These are phyloP conservation scores for Ardeotis arabs DNA, from an alignment of 2,113 vertebrate species.

Conservation along the genomic window DNA sequence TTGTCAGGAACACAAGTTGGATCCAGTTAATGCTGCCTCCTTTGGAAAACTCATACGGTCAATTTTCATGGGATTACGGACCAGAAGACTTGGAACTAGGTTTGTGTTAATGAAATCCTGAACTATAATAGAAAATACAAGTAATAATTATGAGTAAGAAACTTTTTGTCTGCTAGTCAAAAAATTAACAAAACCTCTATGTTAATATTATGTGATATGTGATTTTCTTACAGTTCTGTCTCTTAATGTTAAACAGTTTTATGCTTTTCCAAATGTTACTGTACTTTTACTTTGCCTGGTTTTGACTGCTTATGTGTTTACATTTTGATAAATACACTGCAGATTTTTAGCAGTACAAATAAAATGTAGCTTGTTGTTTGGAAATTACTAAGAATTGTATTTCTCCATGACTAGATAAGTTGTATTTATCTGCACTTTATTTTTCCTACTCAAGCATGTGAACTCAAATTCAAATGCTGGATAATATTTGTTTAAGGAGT, in stretches of 20 bases:
- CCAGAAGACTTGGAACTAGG: constrained; percentile 85
- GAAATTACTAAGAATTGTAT: not conserved
- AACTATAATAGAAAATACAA: not conserved
- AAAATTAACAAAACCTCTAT: not conserved
- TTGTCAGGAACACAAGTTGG: constrained; percentile 85
- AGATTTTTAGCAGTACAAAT: not conserved
- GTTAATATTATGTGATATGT: not conserved
- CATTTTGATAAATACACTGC: not conserved
- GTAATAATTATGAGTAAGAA: not conserved
- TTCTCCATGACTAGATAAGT: not conserved
- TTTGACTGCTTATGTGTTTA: not conserved
- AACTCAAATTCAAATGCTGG: not conserved
- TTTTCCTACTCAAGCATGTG: not conserved
- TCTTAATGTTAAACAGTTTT: not conserved
- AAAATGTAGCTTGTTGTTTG: not conserved
- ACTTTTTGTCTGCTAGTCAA: not conserved
- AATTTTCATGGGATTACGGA: constrained; percentile 85
- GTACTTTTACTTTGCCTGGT: not conserved
- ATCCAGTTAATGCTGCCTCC: constrained; percentile 86
- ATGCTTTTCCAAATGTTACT: not conserved
- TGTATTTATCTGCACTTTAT: constrained; percentile 10
- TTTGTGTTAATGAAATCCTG: constrained; percentile 55
- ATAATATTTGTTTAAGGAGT: not conserved
- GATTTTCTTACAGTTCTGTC: not conserved
- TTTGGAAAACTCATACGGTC: constrained; percentile 87